phyloP scores from a whole-genome alignment of 2,113 vertebrate species.

The Entomyzon cyanotis region DNA sequence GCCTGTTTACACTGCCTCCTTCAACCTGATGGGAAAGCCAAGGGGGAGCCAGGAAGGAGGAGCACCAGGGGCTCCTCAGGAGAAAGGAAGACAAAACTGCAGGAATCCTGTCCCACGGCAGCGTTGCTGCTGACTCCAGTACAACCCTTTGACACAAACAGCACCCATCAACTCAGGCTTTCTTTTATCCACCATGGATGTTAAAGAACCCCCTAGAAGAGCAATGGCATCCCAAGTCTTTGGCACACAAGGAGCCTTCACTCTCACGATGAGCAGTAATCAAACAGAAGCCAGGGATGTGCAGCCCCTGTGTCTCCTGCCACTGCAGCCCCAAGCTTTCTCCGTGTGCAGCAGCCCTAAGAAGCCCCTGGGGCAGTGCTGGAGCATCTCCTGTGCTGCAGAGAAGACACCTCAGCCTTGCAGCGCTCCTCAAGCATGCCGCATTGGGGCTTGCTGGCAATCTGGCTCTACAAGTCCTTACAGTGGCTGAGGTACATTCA shows the following conservation, averaged over 20 bases:
- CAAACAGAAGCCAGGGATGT: accelerated
- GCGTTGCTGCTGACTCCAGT: neutral
- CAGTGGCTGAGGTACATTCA: accelerated
- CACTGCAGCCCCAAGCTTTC: neutral
- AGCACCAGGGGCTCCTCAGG: neutral
- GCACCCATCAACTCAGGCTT: accelerated
- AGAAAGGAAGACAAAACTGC: neutral
- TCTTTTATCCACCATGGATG: neutral
- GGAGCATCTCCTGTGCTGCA: neutral
- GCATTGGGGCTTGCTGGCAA: neutral
- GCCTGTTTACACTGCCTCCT: neutral
- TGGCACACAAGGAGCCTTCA: accelerated
- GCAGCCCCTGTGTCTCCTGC: accelerated
- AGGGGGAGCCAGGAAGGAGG: neutral
- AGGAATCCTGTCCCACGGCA: neutral
- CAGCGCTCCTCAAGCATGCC: neutral
- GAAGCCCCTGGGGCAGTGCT: neutral
- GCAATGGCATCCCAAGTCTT: accelerated
- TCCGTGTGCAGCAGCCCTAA: neutral
- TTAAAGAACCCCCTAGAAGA: neutral
- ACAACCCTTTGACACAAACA: neutral
- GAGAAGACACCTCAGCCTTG: neutral
- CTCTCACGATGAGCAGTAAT: neutral
- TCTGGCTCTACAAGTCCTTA: neutral
- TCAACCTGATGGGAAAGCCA: neutral